Conservation (phyloP, 2,888 invertebrate species). For the Heteromyza rotundicornis region DNA sequence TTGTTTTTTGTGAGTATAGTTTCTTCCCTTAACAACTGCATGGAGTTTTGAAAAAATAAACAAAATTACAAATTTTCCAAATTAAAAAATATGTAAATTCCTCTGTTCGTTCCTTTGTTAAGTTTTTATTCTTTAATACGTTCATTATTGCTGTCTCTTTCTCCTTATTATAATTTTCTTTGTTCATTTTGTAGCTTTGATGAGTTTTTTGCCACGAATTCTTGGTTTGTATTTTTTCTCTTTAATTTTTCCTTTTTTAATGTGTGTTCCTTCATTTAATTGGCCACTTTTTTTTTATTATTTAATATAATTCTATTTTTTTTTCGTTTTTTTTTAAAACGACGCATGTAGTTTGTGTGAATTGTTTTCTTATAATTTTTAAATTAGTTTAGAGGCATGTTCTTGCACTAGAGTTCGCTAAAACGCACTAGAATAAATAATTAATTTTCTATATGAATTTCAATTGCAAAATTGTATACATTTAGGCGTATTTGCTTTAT, state of each 20-base stretch:
- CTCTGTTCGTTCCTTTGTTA: not conserved
- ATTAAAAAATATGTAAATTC: no score
- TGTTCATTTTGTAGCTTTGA: constrained; percentile 56
- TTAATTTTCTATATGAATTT: no score
- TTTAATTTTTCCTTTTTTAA: constrained; percentile 20
- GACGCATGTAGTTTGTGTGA: not conserved
- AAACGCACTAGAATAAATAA: no score
- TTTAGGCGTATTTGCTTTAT: no score
- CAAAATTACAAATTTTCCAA: no score
- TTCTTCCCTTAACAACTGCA: constrained; percentile 22
- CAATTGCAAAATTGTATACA: no score
- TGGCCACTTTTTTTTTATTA: not conserved
- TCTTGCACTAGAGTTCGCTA: no score
- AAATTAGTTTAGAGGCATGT: no score
- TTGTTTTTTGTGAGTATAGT: no score
- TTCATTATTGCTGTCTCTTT: constrained; percentile 31
- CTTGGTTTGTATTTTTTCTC: constrained; percentile 58
- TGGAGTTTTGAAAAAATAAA: constrained; percentile 10
- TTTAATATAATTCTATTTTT: not conserved
- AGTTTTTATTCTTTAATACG: constrained; percentile 17
- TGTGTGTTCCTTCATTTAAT: not conserved
- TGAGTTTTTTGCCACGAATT: constrained; percentile 58
- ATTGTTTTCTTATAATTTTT: not conserved
- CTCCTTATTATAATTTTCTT: constrained; percentile 30
- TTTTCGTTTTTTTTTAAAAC: not conserved